Conservation (phyloP, 2,113 vertebrate species). For the Hassar affinis region DNA sequence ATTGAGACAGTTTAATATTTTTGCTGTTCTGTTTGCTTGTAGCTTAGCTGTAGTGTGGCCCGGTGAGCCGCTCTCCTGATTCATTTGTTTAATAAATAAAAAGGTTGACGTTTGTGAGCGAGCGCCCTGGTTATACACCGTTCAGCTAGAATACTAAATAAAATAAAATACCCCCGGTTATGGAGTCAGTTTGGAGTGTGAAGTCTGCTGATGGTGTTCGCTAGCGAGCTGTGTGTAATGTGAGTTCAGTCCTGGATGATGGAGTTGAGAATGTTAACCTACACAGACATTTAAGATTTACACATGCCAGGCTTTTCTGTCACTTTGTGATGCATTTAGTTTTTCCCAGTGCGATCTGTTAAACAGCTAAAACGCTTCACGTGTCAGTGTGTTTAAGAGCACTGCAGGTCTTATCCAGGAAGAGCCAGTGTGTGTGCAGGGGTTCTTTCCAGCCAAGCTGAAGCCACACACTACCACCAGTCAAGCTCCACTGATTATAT, state of each 20-base stretch:
- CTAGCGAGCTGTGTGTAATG: not conserved
- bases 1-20: not conserved
- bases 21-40: not conserved
- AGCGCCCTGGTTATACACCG: not conserved
- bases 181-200: not conserved
- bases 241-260: not conserved
- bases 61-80: not conserved
- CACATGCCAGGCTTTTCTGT: no score
- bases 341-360: not conserved
- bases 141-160: rapidly evolving
- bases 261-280: not conserved
- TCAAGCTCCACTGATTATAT: no score
- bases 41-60: constrained; percentile 7
- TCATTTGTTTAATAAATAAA: not conserved
- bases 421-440: not conserved
- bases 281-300: no score
- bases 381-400: not conserved
- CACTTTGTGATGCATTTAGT: not conserved
- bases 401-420: no score
- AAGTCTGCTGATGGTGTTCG: not conserved
- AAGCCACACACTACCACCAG: no score
- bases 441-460: no score
- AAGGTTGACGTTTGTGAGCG: not conserved
- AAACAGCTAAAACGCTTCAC: no score
- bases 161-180: no score